Evolutionary conservation across 2,888 invertebrate genomes (phyloP), one percentile per base, ranked within the genome.

Genomic region (Agrochola circellaris): DNA sequence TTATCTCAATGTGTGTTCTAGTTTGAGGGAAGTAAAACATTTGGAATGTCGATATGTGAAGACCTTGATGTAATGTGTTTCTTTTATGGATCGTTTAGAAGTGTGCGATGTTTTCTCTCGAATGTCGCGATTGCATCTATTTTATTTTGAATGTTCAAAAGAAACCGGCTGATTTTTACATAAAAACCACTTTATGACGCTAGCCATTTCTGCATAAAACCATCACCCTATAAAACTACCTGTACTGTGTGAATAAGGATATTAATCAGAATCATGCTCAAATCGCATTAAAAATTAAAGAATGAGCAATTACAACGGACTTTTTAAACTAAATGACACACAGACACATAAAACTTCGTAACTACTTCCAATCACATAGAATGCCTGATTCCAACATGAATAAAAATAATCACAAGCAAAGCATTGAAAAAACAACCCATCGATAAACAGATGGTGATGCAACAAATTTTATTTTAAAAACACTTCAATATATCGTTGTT

Each of bases 401-500:
- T 45, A 51, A 61, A 61, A 51, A 75, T 13, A 30, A 17, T 13
- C 2, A 42, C 23, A 74, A 30, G 64, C 30, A 30, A 2, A 48
- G 67, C 34, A 68, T 67, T 17, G 26, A 51, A 26, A 48, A 81
- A 82, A 54, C 58, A 68, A 26, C 26, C 6, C 23, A 8, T 17
- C 8, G 8, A 26, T n/a, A 56, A 77, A 77, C 58, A 77, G 42
- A 66, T 42, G 26, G 45, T 68, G 54, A 78, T 61, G 11, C 45
- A 45, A 3, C 4, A 17, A 66, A 56, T 69, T 81, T 73, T 56
- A 68, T 78, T 72, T 72, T 20, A 38, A 79, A 77, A 79, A 66
- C 26, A 66, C 64, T 73, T 73, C 38, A 64, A 84, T 72, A 62
- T 51, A 75, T 76, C 30, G 61, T 69, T 81, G 81, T 81, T 85